Evolutionary conservation across 1,140 invertebrate species (phyloP).

Genomic region (Caenorhabditis latens): DNA sequence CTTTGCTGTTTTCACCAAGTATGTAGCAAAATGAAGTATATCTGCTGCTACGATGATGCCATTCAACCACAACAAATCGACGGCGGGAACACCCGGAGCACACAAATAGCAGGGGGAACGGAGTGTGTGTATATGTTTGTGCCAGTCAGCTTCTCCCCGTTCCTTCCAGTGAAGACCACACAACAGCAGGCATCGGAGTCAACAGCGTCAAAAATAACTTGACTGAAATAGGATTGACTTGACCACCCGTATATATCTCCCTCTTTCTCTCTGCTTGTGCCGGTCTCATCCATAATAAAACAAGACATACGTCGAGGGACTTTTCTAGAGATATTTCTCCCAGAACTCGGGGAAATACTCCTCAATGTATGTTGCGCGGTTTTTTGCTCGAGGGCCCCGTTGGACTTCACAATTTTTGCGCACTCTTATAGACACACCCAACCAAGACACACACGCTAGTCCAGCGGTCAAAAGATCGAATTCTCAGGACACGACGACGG

Average conservation of each 20-base stretch:
- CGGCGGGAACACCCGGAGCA: conserved; percentile 19
- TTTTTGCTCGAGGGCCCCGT: conserved; percentile 32
- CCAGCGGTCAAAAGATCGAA: conserved; percentile 46
- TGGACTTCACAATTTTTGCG: conserved; percentile 4
- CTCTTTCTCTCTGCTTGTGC: neutral
- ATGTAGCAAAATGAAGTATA: conserved; percentile 4
- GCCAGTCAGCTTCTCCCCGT: conserved; percentile 4
- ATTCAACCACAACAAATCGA: conserved; percentile 54
- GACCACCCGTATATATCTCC: neutral
- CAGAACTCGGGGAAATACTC: neutral
- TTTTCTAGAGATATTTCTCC: neutral
- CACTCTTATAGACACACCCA: conserved; percentile 39
- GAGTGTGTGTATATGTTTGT: conserved; percentile 50
- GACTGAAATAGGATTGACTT: conserved; percentile 1
- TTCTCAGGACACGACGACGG: neutral
- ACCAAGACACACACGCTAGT: conserved; percentile 4
- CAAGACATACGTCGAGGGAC: conserved; percentile 1
- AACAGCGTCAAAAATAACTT: conserved; percentile 26
- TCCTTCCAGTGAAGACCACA: conserved; percentile 34
- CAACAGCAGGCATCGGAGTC: neutral
- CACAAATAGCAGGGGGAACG: conserved; percentile 14
- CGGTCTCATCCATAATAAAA: conserved; percentile 44
- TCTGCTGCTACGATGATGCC: conserved; percentile 25
- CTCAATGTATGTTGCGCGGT: conserved; percentile 27
- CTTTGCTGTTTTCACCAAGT: neutral